Evolutionary conservation across 2,888 invertebrate genomes (phyloP).

Genomic region (Lepidocyrtoides sp.): DNA sequence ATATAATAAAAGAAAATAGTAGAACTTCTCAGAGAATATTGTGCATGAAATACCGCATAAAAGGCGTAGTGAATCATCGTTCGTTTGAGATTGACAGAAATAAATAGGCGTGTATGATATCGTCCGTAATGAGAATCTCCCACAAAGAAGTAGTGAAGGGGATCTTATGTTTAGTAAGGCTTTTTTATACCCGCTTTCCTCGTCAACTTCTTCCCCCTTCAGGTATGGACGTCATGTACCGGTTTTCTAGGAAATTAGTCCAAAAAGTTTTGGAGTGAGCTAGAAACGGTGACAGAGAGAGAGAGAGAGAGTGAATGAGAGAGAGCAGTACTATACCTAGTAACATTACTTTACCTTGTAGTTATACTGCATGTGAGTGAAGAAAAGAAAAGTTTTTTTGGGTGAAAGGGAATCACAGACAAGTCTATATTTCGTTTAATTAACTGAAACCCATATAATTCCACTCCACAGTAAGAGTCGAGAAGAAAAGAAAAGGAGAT

Average conservation of each 20-base stretch:
- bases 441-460: conserved; percentile 57
- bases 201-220: neutral
- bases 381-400: conserved; percentile 16
- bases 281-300: neutral
- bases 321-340: too few species aligned
- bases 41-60: neutral
- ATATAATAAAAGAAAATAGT: neutral
- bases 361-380: neutral
- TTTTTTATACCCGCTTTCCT: neutral
- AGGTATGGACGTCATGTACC: conserved; percentile 38
- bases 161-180: neutral
- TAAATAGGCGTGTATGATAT: neutral
- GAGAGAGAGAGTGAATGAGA: too few species aligned
- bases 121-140: neutral
- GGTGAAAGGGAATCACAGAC: conserved; percentile 31
- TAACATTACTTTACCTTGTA: neutral
- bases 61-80: neutral
- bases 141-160: conserved; percentile 20
- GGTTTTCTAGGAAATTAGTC: conserved; percentile 38
- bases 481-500: conserved; percentile 21
- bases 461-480: neutral
- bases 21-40: neutral
- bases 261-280: neutral
- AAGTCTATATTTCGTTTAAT: conserved; percentile 53
- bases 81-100: neutral